Evolutionary conservation across 1,140 invertebrate species (phyloP).

Genomic region (Samia ricini): DNA sequence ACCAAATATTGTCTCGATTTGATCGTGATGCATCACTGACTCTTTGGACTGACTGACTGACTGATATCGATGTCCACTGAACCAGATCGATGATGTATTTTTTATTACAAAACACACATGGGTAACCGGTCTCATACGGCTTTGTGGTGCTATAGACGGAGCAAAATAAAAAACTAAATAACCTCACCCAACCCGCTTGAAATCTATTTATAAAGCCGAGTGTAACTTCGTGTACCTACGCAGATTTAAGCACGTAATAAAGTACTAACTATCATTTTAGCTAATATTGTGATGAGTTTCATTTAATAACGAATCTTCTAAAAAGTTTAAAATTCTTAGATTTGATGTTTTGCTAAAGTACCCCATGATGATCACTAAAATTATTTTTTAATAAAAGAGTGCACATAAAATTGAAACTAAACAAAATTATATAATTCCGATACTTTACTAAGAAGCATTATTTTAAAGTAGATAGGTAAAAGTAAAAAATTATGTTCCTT

Average conservation of each 20-base stretch:
- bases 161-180: not conserved
- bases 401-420: not conserved
- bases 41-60: not conserved
- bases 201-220: not conserved
- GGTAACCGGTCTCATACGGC: not conserved
- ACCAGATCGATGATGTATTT: not conserved
- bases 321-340: no score
- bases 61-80: not conserved
- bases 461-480: not conserved
- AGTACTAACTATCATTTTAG: not conserved
- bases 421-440: not conserved
- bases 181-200: not conserved
- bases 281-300: not conserved
- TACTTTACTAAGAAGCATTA: not conserved
- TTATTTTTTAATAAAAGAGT: no score
- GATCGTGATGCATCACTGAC: not conserved
- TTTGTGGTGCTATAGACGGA: not conserved
- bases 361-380: no score
- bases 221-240: not conserved
- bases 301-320: no score
- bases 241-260: not conserved
- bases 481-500: not conserved
- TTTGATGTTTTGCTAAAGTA: no score
- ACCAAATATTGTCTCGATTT: no score
- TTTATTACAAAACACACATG: not conserved